These are phyloP conservation scores for Odontesthes bonariensis DNA, from an alignment of 2,113 vertebrate genomes.

Conservation along the genomic window DNA sequence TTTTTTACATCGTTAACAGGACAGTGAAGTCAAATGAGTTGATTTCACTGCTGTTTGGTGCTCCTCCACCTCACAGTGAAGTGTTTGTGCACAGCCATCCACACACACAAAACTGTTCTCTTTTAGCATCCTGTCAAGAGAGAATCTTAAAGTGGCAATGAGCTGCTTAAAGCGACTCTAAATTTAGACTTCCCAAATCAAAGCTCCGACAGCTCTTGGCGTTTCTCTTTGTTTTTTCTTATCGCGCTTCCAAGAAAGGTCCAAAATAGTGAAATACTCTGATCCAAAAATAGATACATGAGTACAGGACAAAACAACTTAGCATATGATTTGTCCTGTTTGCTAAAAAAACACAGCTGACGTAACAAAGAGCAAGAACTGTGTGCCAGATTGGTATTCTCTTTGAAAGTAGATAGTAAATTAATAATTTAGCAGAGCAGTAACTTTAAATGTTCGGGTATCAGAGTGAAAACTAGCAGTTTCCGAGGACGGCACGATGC, in stretches of 20 bases:
- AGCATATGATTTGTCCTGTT: constrained; percentile 7
- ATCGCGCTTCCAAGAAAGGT: constrained; percentile 28
- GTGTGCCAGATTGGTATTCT: constrained; percentile 5
- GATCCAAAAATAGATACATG: constrained; percentile 62
- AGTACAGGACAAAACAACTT: not conserved
- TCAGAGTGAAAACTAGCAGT: constrained; percentile 22
- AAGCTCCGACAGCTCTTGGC: constrained; percentile 56
- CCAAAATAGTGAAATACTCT: constrained; percentile 52
- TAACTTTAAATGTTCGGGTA: constrained; percentile 2
- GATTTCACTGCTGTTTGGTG: constrained; percentile 1
- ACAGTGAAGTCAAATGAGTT: constrained; percentile 3
- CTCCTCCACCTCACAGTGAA: constrained; percentile 10
- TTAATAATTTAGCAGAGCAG: constrained; percentile 3
- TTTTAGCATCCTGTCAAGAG: constrained; percentile 38
- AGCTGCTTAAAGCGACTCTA: constrained; percentile 60
- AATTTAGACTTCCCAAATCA: constrained; percentile 62
- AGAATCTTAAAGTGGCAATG: constrained; percentile 14
- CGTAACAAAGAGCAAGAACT: constrained; percentile 16
- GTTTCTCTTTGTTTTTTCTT: constrained; percentile 52
- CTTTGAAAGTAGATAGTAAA: constrained; percentile 8
- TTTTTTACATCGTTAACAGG: not conserved
- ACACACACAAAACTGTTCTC: constrained; percentile 23
- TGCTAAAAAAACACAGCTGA: constrained; percentile 13
- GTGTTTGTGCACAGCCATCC: constrained; percentile 1
- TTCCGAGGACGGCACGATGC: not conserved